Conservation (phyloP, 1,140 invertebrate species). For the Macrocentrus cingulum region DNA sequence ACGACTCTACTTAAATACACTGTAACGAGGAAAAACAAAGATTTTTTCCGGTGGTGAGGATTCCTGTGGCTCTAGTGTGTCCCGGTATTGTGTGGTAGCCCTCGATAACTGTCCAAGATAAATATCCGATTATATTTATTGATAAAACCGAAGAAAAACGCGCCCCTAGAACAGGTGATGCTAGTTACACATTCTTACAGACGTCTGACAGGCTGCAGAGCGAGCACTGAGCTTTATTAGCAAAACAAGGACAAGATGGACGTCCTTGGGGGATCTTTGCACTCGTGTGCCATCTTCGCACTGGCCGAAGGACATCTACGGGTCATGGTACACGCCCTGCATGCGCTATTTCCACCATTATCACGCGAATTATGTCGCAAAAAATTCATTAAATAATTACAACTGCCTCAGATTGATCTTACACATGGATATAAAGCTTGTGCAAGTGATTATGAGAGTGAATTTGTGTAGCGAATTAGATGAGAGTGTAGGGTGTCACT, state of each 20-base stretch:
- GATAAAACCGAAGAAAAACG: no score
- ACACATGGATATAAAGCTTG: background rate
- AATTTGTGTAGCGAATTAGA: background rate
- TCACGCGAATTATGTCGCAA: background rate
- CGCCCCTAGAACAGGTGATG: no score
- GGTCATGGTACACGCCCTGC: slow-evolving; percentile 45
- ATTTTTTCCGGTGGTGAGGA: no score
- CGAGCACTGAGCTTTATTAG: slow-evolving; percentile 43
- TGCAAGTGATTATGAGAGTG: slow-evolving; percentile 2
- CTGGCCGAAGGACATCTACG: slow-evolving; percentile 44
- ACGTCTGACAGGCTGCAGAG: background rate
- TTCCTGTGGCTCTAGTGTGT: no score
- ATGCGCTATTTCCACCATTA: slow-evolving; percentile 3
- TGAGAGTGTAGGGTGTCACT: slow-evolving; percentile 10
- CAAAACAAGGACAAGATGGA: slow-evolving; percentile 44
- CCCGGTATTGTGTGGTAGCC: no score
- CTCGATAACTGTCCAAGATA: no score
- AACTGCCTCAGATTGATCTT: background rate
- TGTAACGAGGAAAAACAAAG: no score
- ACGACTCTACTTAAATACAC: no score
- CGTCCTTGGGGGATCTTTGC: slow-evolving; percentile 57
- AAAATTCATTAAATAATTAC: background rate
- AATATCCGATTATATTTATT: no score
- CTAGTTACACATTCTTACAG: slow-evolving; percentile 1
- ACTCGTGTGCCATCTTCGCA: slow-evolving; percentile 38